Base-by-base conservation (phyloP, 2,888 invertebrate genomes). In the Aphrophora alni region DNA sequence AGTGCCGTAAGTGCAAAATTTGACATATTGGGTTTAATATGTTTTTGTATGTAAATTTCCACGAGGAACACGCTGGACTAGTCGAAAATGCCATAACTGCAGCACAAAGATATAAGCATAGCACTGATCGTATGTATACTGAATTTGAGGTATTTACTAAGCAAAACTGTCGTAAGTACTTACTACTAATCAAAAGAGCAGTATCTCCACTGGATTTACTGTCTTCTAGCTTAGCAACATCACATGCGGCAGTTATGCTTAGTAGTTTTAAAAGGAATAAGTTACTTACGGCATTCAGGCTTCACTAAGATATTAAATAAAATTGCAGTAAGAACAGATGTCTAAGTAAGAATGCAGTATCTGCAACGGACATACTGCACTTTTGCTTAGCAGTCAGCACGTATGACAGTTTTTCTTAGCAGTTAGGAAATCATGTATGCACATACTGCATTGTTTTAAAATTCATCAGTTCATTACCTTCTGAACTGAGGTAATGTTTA, bases 31-130 rank as follows among this genome's bases (percentile, higher is more conserved):
- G 38, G 75, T 38, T 75, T 75, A 75, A 38, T 38, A 75, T 38
- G 28, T 10, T 38, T 75, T 75, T 21, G 14, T 38, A 75, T 38
- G 38, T 33, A 38, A 38, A 17, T 75, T 75, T 28, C 3, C 24
- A 38, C 38, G 75, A 38, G 75, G 38, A 75, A 75, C 38, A 21
- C 75, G 38, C 28, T 38, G 75, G 25, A 38, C 75, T 75, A 75
- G 75, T 75, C 75, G 38, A 75, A 75, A 75, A 75, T 21, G 75
- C 75, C 38, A 38, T 75, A 38, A 38, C 75, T 75, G 38, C 75
- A 38, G 38, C 38, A 5, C 21, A 21, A 24, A 75, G 75, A 75
- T 75, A 70, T 17, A 75, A 14, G 38, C 38, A 38, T 21, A 38
- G 75, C 24, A 38, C 21, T 75, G 28, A 38, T 38, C 33, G 75